Base-by-base conservation (phyloP, 1,140 invertebrate species). In the Heliconius hermathena region DNA sequence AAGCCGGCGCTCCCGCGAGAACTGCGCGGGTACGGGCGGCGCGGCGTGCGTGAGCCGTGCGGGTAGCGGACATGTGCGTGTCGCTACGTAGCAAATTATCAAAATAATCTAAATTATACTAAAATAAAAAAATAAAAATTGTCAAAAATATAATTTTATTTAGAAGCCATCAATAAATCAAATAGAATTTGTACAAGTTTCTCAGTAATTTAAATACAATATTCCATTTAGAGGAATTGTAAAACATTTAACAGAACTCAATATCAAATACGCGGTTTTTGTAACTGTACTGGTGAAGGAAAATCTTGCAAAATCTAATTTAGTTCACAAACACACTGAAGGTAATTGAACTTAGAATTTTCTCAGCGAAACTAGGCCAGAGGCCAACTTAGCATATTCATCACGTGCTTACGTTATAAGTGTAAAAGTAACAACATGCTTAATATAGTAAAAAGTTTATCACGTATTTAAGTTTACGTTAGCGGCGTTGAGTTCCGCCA, bases 311-410 rank as follows among this genome's bases (percentile, higher is more conserved):
- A 57, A 57, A 57, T 57, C n/a, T 57, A 57, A 57, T 57, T n/a
- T 57, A 57, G n/a, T 57, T 57, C 54, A 57, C 54, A 57, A 57
- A 57, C 54, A 57, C 54, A 57, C 54, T 20, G 54, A 6, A 6
- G n/a, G 54, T 57, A 57, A 57, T 57, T 57, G 54, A 57, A 57
- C 54, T 57, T 22, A 57, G 54, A 57, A 57, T 71, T 71, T 71
- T 71, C 70, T 71, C 54, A 57, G 54, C 20, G 54, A 22, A 57
- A 57, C 33, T 57, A 57, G 54, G 54, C 54, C 54, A 57, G 54
- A 57, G 54, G 3, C 54, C 54, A 57, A 57, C 20, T 57, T 26
- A 26, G 54, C 54, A 57, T 57, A 57, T 57, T 57, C 54, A 57
- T 57, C 22, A 57, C 8, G 54, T 57, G 18, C 54, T 57, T 57